Evolutionary conservation across 2,888 invertebrate species (phyloP), one percentile per base, ranked within the genome.

Genomic region (Idaea aversata): DNA sequence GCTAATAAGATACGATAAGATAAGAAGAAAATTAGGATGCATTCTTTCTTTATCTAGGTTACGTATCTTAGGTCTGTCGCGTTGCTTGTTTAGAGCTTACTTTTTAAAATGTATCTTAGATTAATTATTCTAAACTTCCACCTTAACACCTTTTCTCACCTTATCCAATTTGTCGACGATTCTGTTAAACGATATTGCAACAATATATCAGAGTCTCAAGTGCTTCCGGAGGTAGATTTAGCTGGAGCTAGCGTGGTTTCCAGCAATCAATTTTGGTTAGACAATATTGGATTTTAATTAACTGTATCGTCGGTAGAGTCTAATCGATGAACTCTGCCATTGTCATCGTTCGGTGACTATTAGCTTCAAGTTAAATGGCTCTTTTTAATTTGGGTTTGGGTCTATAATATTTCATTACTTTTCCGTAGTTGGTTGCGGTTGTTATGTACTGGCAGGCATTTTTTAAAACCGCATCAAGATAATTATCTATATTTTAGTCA

Each of bases 231-330:
- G 72, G 77, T 77, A 81, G 76, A 78, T 79, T 78, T 80, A 73
- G 70, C 74, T 72, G 68, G 73, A 68, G 68, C 74, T 78, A 80
- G 77, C 81, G 81, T 75, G 85, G 84, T 86, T 81, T 80, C 80
- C 77, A 80, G 83, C 86, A 90, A 92, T 92, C 90, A 92, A 91
- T 91, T 91, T 91, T 85, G 88, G 92, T 92, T 90, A 88, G 87
- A 90, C 91, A 92, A 91, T 93, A 93, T 92, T 93, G 89, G 89
- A 88, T 92, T 93, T 91, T 91, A 93, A 93, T 93, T 93, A 92
- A 88, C 86, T 86, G 87, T 88, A 87, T 86, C 85, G 86, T 80
- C 80, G 81, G 80, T 83, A 77, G 78, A 72, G 81, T 75, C 83
- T 85, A 87, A 86, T 86, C 83, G 85, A 85, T 82, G 81, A 78